Conservation (phyloP, 2,797 vertebrate species). For the Orientallactaga sibirica region DNA sequence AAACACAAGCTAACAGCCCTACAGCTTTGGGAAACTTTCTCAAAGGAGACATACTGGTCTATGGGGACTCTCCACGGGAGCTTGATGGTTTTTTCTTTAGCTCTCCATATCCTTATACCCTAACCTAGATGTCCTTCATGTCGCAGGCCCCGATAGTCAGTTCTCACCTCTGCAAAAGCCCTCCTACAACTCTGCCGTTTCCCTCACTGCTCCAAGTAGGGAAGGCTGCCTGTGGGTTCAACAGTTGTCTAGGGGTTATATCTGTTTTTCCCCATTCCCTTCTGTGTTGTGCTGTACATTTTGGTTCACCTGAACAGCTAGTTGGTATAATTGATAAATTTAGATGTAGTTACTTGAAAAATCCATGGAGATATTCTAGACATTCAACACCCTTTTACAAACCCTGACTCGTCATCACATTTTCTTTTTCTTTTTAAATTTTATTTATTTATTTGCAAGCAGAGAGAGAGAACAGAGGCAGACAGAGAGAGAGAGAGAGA, state of each 20-base stretch:
- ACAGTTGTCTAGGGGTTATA: neutral
- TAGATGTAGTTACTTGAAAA: neutral
- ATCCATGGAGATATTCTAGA: neutral
- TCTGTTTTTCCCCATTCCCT: neutral
- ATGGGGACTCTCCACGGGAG: neutral
- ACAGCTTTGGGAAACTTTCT: neutral
- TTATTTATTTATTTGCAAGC: too few species aligned
- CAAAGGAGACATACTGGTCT: neutral
- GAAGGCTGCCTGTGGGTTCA: neutral
- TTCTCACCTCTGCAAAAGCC: neutral
- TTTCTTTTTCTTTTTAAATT: too few species aligned
- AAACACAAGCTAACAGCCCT: neutral
- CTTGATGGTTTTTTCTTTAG: neutral
- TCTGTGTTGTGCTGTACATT: neutral
- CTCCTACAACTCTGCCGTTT: too few species aligned
- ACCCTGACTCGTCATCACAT: neutral
- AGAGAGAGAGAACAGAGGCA: too few species aligned
- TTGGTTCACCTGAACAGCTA: neutral
- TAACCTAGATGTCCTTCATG: neutral
- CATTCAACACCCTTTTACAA: neutral
- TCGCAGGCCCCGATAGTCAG: too few species aligned
- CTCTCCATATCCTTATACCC: neutral
- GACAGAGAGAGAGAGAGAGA: too few species aligned
- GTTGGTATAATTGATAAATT: neutral
- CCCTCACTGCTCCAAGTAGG: neutral